These are phyloP conservation scores for Stenodera caucasica DNA, from an alignment of 2,888 invertebrate species.

Conservation along the genomic window DNA sequence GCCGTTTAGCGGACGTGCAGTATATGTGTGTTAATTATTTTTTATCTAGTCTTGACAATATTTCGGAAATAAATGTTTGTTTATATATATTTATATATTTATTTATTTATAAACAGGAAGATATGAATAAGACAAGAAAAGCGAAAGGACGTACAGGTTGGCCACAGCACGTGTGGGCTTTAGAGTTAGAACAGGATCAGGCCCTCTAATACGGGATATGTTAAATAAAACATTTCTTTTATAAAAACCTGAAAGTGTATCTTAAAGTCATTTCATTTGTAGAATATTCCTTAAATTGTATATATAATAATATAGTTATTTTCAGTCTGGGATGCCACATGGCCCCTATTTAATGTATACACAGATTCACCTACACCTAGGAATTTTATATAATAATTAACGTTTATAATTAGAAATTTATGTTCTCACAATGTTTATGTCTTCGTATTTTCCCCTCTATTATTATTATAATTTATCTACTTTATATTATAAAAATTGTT, in stretches of 20 bases:
- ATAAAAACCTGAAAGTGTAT: slow-evolving; percentile 48
- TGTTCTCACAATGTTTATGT: slow-evolving; percentile 43
- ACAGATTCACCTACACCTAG: slow-evolving; percentile 52
- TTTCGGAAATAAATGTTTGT: slow-evolving; percentile 19
- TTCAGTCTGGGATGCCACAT: slow-evolving; percentile 51
- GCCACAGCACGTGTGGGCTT: slow-evolving; percentile 97
- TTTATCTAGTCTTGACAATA: slow-evolving; percentile 5
- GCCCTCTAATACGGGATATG: slow-evolving; percentile 43
- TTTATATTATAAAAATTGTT: background rate
- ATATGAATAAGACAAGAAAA: slow-evolving; percentile 52
- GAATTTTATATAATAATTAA: slow-evolving; percentile 50
- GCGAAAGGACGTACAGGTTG: slow-evolving; percentile 91
- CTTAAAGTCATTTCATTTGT: slow-evolving; percentile 49
- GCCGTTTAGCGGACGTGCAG: too few species aligned
- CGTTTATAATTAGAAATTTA: slow-evolving; percentile 48
- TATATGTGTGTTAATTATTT: background rate
- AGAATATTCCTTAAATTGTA: slow-evolving; percentile 53
- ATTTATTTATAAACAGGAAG: slow-evolving; percentile 50
- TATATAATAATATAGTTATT: slow-evolving; percentile 52
- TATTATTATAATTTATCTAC: background rate
- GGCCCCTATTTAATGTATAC: slow-evolving; percentile 54
- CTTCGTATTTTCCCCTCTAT: slow-evolving; percentile 26
- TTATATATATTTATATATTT: slow-evolving; percentile 32
- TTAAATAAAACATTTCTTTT: slow-evolving; percentile 28
- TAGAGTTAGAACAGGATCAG: slow-evolving; percentile 76